Evolutionary conservation across 2,888 invertebrate genomes (phyloP), one percentile per base, ranked within the genome.

Genomic region (Cyclophora punctaria): DNA sequence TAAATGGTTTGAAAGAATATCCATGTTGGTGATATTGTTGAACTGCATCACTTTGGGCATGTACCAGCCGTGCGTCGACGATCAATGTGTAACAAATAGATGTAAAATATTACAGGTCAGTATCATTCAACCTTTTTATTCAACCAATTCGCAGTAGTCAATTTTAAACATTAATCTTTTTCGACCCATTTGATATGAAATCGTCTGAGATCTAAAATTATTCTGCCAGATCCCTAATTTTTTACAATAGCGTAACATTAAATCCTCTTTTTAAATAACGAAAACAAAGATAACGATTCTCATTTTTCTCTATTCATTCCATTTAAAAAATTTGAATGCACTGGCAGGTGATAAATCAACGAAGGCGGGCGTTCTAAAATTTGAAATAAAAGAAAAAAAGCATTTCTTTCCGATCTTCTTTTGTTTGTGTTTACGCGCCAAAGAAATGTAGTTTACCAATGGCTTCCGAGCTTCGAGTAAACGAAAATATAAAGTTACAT

Each of bases 21-120:
- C 98, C 73, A 99, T 99, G 96, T 91, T 97, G 87, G 98, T 99
- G 60, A 99, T 99, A 75, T 90, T 99, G 67, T 91, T 99, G 75
- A 99, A 99, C 91, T 99, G 99, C 90, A 91, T 99, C 64, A 99
- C 99, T 7, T 91, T 99, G 72, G 99, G 99, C 56, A 99, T 99
- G 99, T 99, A 99, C 88, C 97, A 98, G 87, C 99, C 99, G 34
- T 99, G 99, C 83, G 95, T 96, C 71, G 98, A 98, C 83, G 96
- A 97, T 72, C 91, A 93, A 67, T 99, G 99, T 82, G 89, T 93
- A 58, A 94, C 95, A 66, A 95, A 94, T 84, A 91, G 96, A 74
- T 97, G 97, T 89, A 94, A 95, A 87, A 95, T 97, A 81, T 89
- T 97, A 75, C 96, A 97, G 94, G 97, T 97, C 82, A 90, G 52